Base-by-base conservation (phyloP, 1,140 invertebrate genomes). In the Panagrolaimus sp. region DNA sequence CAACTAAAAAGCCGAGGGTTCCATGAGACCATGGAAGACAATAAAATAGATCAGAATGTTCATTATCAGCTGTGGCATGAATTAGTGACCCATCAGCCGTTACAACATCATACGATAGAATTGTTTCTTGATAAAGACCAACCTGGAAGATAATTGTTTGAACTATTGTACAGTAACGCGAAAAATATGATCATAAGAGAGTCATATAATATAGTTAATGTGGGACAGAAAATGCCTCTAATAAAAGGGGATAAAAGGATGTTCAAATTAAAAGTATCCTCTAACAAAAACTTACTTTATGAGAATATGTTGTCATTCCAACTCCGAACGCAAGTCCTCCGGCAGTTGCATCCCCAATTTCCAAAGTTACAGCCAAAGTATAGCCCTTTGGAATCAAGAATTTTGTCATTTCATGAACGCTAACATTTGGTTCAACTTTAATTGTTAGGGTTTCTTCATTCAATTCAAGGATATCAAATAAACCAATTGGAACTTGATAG, bases 11-110 rank as follows among this genome's bases (percentile, higher is more conserved):
- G 24, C 86, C 87, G 15, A 88, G 79, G 28, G 86, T 87, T 6
- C 87, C 87, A 76, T 88, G 87, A 7, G 86, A 87, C 87, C 87
- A 88, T 7, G 87, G 87, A 48, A 88, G 73, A 17, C 84, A 83
- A 72, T 84, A 80, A 73, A 83, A 88, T 8, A 88, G 76, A 77
- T 88, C 86, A 7, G 79, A 79, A 69, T 86, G 80, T 72, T 87
- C 85, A 70, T 85, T 86, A 46, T 86, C 77, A 67, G 73, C 71
- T 0, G 83, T 84, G 6, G 84, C 87, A 48, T 68, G 79, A 0
- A 87, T 84, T 7, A 87, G 67, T 45, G 78, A 83, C 0, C 87
- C 87, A 82, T 87, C 84, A 1, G 83, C 85, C 14, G 87, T 76
- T 7, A 88, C 85, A 15, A 88, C 83, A 76, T 88, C 87, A 70